phyloP scores from a whole-genome alignment of 1,140 invertebrate species.

The Bombus fervidus region DNA sequence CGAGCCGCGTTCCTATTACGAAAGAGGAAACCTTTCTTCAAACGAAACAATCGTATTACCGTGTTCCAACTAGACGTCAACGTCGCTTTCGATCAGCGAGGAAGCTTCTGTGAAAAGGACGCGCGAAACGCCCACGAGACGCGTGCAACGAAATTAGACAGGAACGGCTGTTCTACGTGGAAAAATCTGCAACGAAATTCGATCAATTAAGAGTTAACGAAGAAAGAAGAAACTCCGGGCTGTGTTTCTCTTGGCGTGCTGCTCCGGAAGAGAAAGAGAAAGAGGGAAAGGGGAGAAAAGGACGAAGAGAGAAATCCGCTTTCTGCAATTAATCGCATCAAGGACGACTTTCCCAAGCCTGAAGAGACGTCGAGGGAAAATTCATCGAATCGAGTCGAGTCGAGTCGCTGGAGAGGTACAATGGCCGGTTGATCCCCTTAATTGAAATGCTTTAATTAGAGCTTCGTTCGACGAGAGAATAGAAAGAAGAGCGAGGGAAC shows the following conservation, averaged over 20 bases:
- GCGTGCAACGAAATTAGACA: slow-evolving; percentile 1
- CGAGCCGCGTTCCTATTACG: not conserved
- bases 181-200: slow-evolving; percentile 6
- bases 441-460: slow-evolving; percentile 67
- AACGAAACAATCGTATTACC: not conserved
- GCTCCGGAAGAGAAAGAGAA: not conserved
- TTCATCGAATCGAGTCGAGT: slow-evolving; percentile 49
- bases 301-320: slow-evolving; percentile 39
- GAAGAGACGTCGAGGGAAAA: slow-evolving; percentile 54
- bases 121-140: not conserved
- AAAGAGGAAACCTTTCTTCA: not conserved
- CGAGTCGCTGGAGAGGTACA: slow-evolving; percentile 38
- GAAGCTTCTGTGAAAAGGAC: not conserved
- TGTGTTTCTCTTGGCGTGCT: slow-evolving; percentile 6
- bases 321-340: slow-evolving; percentile 63
- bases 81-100: not conserved
- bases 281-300: not conserved
- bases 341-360: slow-evolving; percentile 54
- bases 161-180: not conserved
- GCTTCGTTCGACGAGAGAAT: not conserved
- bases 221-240: slow-evolving; percentile 35
- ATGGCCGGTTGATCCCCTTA: slow-evolving; percentile 57
- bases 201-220: slow-evolving; percentile 38
- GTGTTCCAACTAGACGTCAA: not conserved
- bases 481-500: not conserved